Conservation (phyloP, 2,113 vertebrate species). For the Pedionomus torquatus region DNA sequence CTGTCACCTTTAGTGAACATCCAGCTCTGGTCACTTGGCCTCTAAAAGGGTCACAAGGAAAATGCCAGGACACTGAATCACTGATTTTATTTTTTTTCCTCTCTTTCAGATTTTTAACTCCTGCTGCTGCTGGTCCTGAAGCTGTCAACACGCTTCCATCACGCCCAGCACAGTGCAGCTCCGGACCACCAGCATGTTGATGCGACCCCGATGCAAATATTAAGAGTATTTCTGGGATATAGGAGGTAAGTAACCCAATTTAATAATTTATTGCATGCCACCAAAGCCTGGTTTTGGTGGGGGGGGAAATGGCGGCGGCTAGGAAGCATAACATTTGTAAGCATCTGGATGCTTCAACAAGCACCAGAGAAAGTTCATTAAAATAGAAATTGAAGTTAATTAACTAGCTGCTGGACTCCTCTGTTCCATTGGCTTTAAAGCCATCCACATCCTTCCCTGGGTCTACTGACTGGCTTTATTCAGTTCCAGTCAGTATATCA, state of each 20-base stretch:
- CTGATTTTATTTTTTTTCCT: fast-evolving
- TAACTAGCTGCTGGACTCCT: neutral
- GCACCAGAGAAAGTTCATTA: constrained; percentile 42
- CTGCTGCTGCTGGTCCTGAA: neutral
- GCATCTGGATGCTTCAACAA: constrained; percentile 19
- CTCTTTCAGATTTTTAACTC: neutral
- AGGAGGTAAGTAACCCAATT: neutral
- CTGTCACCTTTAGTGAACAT: neutral
- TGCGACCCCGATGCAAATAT: fast-evolving
- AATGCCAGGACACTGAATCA: neutral
- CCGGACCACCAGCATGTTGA: fast-evolving
- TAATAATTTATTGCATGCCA: neutral
- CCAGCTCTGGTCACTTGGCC: neutral
- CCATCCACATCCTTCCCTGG: neutral
- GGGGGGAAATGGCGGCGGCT: no score
- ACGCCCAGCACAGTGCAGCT: neutral
- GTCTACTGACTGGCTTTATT: constrained; percentile 5
- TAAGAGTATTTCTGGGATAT: fast-evolving
- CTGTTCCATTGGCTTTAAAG: neutral
- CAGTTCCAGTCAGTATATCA: neutral
- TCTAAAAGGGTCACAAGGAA: neutral
- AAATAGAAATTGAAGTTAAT: constrained; percentile 59
- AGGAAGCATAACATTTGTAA: neutral
- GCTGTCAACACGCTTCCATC: neutral
- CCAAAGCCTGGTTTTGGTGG: neutral